Conservation (phyloP, 2,797 vertebrate species). For the Sebastes minor region DNA sequence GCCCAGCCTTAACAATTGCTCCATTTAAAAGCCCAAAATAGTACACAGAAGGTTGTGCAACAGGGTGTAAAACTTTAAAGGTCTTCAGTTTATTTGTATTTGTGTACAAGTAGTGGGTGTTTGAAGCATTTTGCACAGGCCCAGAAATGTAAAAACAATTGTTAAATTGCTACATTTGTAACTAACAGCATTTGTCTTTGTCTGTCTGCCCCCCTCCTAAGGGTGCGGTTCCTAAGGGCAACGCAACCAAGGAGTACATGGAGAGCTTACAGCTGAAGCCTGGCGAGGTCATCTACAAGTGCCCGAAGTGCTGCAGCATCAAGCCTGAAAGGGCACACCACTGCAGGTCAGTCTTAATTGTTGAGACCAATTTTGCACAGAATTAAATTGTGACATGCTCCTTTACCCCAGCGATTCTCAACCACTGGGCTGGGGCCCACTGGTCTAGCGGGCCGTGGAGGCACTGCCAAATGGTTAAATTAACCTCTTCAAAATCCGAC, state of each 20-base stretch:
- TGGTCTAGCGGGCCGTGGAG: too few species aligned
- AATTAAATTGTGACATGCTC: neutral
- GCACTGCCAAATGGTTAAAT: too few species aligned
- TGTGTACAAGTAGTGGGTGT: neutral
- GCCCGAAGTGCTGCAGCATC: constrained; percentile 98
- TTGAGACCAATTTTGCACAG: neutral
- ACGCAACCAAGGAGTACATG: constrained; percentile 98
- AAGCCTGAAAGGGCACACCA: constrained; percentile 98
- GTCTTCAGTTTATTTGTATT: neutral
- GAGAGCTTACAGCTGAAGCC: constrained; percentile 96
- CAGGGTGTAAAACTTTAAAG: neutral
- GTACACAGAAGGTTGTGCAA: neutral
- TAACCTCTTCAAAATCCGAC: too few species aligned
- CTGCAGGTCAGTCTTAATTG: constrained; percentile 87
- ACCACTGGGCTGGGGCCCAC: too few species aligned
- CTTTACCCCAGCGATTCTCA: neutral
- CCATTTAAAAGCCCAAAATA: constrained; percentile 16
- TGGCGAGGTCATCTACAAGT: constrained; percentile 98
- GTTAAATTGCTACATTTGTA: neutral
- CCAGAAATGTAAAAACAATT: neutral
- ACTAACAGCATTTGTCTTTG: neutral
- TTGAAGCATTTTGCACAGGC: neutral
- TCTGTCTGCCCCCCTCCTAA: constrained; percentile 49
- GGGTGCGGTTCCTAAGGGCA: constrained; percentile 98
- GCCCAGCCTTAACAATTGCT: constrained; percentile 19